Evolutionary conservation across 2,888 invertebrate species (phyloP), one percentile per base, ranked within the genome.

Genomic region (Arctia plantaginis): DNA sequence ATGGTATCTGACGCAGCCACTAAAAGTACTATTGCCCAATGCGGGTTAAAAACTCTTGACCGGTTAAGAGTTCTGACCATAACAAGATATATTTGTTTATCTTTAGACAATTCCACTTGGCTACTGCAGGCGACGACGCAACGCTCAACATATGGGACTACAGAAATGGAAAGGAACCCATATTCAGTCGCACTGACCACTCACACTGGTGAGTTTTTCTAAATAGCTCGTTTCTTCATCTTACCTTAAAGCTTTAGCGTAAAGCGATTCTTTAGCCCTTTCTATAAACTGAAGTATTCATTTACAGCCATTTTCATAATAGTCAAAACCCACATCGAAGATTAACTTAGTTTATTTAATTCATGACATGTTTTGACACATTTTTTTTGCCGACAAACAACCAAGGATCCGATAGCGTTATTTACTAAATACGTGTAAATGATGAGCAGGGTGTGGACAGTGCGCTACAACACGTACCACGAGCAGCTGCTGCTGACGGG

Each of bases 81-180:
- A n/a, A n/a, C n/a, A n/a, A n/a, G n/a, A 39, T 35, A 39, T 23
- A n/a, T 66, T 35, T 39, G 39, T 66, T n/a, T 39, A 77, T 77
- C 84, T 83, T 0, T 84, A 95, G 95, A 75, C 99, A 99, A 87
- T 99, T 99, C 89, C 98, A 98, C 86, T 90, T 99, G 79, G 98
- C 98, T 0, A 99, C 98, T 3, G 99, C 98, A 81, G 99, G 99
- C 0, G 99, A 99, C 92, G 99, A 99, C 93, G 99, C 99, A 0
- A 97, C 97, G 69, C 97, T 99, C 27, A 98, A 99, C 90, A 98
- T 99, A 85, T 99, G 99, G 99, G 99, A 99, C 92, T 98, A 98
- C 84, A 96, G 99, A 71, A 98, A 98, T 88, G 96, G 97, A 0
- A 96, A 96, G 72, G 97, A 97, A 79, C 98, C 99, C 0, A 96